These are phyloP conservation scores for Heterodera filipjevi DNA, from an alignment of 2,888 invertebrate genomes.

Conservation along the genomic window DNA sequence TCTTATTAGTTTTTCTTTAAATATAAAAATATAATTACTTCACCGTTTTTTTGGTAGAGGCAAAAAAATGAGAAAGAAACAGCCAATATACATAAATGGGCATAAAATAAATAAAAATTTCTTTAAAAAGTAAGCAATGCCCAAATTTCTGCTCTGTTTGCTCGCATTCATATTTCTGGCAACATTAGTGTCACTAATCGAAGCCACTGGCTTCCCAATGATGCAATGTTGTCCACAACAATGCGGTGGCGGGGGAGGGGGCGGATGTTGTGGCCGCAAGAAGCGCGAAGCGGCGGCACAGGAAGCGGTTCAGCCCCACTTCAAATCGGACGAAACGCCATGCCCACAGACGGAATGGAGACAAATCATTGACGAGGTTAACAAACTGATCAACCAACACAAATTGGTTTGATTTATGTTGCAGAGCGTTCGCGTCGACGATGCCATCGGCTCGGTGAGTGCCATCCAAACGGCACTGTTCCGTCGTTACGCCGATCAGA, in stretches of 20 bases:
- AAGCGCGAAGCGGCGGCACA: constrained; percentile 26
- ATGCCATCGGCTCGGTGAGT: constrained; percentile 27
- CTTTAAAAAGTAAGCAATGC: too few relatives aligned
- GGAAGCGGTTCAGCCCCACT: constrained; percentile 29
- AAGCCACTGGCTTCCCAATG: constrained; percentile 11
- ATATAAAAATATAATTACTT: too few relatives aligned
- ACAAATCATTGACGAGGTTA: constrained; percentile 29
- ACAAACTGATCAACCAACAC: neutral
- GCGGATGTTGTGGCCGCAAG: constrained; percentile 29
- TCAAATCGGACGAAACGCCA: constrained; percentile 27
- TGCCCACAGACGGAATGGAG: constrained; percentile 34
- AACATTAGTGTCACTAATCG: neutral
- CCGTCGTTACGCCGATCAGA: constrained; percentile 22
- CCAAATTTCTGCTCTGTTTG: constrained; percentile 11
- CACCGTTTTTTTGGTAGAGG: too few relatives aligned
- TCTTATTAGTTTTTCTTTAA: too few relatives aligned
- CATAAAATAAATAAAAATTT: too few relatives aligned
- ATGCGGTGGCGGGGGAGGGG: constrained; percentile 26
- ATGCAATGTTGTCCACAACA: neutral
- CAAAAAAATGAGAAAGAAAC: too few relatives aligned
- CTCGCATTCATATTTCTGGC: neutral
- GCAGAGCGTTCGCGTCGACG: constrained; percentile 13
- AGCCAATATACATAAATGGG: too few relatives aligned
- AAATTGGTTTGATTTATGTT: too few relatives aligned
- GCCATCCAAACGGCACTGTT: constrained; percentile 31